Conservation (phyloP, 2,888 invertebrate genomes). For the Lottia scabra region DNA sequence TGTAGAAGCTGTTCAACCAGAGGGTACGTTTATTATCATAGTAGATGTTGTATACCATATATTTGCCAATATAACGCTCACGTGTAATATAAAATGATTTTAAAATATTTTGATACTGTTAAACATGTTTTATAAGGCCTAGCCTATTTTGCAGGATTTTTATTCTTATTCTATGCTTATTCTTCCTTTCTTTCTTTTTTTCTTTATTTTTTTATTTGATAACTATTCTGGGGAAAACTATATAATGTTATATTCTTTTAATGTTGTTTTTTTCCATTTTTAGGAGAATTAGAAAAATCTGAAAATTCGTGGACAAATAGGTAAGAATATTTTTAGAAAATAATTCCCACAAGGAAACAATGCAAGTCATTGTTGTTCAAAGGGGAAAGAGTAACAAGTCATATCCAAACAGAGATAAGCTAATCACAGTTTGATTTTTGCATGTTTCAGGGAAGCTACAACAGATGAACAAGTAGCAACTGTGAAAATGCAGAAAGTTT, state of each 20-base stretch:
- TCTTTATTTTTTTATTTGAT: neutral
- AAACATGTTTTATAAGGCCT: no score
- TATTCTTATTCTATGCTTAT: no score
- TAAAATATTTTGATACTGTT: no score
- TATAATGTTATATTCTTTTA: no score
- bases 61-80: no score
- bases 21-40: neutral
- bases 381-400: no score
- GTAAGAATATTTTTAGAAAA: constrained; percentile 25
- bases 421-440: no score
- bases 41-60: neutral
- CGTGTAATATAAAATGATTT: no score
- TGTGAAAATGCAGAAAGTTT: constrained; percentile 63
- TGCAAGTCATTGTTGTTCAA: no score
- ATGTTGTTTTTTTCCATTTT: constrained; percentile 20
- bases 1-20: neutral
- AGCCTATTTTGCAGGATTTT: no score
- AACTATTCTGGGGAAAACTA: neutral
- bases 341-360: no score
- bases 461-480: constrained; percentile 63
- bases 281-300: constrained; percentile 54
- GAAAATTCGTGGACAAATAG: constrained; percentile 52
- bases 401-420: no score
- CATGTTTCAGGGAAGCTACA: constrained; percentile 54
- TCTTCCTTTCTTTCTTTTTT: neutral